Evolutionary conservation across 2,888 invertebrate species (phyloP).

Genomic region (Tryphoninae sp.): DNA sequence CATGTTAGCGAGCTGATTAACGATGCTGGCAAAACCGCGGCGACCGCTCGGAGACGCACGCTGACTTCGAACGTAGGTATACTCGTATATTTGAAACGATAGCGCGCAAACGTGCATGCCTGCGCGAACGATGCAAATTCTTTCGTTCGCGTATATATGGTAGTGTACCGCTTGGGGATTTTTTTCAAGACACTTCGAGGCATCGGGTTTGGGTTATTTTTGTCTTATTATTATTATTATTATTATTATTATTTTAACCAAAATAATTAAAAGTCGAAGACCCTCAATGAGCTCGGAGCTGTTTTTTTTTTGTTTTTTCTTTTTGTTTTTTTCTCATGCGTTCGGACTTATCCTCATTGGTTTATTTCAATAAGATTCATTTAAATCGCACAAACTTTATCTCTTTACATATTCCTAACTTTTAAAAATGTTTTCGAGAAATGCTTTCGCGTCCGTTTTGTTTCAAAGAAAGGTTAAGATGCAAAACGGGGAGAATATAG

Average conservation of each 20-base stretch:
- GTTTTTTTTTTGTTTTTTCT: no score
- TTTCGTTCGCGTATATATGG: slow-evolving; percentile 47
- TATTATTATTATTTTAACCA: slow-evolving; percentile 1
- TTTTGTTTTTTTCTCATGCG: no score
- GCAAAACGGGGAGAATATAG: no score
- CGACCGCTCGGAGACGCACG: slow-evolving; percentile 34
- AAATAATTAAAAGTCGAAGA: neutral
- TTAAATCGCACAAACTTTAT: no score
- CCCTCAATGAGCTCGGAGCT: no score
- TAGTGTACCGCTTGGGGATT: slow-evolving; percentile 41
- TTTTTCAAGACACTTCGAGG: slow-evolving; percentile 6
- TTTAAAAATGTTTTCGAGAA: no score
- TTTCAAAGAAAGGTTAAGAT: no score
- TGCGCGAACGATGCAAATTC: slow-evolving; percentile 36
- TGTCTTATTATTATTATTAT: neutral
- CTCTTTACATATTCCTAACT: no score
- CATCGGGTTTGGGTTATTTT: neutral
- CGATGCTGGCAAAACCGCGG: slow-evolving; percentile 51
- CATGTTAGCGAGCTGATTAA: slow-evolving; percentile 52
- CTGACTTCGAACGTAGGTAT: slow-evolving; percentile 26
- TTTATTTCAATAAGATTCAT: no score
- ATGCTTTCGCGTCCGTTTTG: no score
- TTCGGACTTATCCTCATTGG: no score
- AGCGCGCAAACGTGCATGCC: slow-evolving; percentile 44
- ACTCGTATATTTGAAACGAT: slow-evolving; percentile 42